Conservation (phyloP, 2,113 vertebrate genomes). For the Ophiodon elongatus region DNA sequence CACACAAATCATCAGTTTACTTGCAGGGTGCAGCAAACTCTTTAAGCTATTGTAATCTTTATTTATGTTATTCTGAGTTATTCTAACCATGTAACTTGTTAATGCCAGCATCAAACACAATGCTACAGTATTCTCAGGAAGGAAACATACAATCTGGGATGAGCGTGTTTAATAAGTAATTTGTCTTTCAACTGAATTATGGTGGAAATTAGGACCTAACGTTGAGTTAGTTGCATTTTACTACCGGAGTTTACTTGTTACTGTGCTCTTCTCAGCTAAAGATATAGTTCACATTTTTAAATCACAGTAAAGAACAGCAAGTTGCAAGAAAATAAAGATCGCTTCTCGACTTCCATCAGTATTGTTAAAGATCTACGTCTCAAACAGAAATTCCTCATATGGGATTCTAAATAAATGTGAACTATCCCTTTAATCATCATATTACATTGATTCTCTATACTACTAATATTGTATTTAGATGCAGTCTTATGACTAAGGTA, state of each 20-base stretch:
- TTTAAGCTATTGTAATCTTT: neutral
- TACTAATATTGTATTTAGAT: too few relatives aligned
- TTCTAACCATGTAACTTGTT: neutral
- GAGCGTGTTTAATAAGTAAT: too few relatives aligned
- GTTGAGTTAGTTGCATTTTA: too few relatives aligned
- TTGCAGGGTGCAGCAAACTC: neutral
- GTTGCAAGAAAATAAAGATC: neutral
- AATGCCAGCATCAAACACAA: neutral
- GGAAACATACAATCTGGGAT: neutral
- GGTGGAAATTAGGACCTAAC: too few relatives aligned
- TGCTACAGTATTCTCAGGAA: neutral
- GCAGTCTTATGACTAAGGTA: neutral
- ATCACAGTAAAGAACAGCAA: neutral
- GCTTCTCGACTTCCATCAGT: neutral
- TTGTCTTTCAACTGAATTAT: too few relatives aligned
- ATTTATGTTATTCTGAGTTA: too few relatives aligned
- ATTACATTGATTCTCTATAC: neutral
- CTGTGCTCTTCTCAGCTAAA: neutral
- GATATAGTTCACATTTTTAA: neutral
- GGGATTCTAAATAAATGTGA: neutral
- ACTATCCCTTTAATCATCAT: neutral
- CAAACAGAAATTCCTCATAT: neutral
- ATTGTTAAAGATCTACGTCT: neutral
- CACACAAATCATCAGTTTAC: neutral
- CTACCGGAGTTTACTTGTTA: too few relatives aligned